Conservation (phyloP, 2,113 vertebrate species). For the Sterna hirundo region DNA sequence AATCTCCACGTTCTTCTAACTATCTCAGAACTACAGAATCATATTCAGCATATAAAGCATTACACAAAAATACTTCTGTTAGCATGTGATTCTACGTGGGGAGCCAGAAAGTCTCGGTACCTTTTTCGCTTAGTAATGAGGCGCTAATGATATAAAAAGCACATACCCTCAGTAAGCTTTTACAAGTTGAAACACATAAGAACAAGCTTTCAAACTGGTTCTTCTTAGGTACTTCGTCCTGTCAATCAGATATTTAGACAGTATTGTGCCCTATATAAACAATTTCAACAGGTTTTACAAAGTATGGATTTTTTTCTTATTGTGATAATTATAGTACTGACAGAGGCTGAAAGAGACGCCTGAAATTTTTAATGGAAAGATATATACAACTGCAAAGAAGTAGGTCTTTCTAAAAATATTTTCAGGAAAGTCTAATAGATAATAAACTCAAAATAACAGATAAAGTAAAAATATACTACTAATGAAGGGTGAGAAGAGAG, state of each 20-base stretch:
- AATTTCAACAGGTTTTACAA: constrained; percentile 5
- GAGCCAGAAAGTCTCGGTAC: constrained; percentile 64
- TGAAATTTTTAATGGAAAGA: not conserved
- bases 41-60: constrained; percentile 31
- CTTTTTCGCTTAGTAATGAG: constrained; percentile 62
- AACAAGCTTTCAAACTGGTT: constrained; percentile 70
- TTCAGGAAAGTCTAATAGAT: not conserved
- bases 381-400: not conserved
- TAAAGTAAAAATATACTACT: not conserved
- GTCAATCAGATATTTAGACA: constrained; percentile 17
- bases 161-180: not conserved
- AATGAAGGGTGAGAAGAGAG: not conserved
- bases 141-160: constrained; percentile 49
- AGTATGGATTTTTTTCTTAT: not conserved
- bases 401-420: not conserved
- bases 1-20: constrained; percentile 66
- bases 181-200: constrained; percentile 55
- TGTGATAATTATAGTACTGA: not conserved
- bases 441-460: not conserved
- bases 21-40: not conserved
- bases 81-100: constrained; percentile 66
- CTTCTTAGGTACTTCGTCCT: constrained; percentile 45
- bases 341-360: not conserved
- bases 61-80: constrained; percentile 65
- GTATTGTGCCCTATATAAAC: not conserved